Percentiles rank a stretch among this genome's conserved stretches.
Evolutionary conservation across 2,113 vertebrate species (phyloP).

Genomic region (Lepisosteus osseus): DNA sequence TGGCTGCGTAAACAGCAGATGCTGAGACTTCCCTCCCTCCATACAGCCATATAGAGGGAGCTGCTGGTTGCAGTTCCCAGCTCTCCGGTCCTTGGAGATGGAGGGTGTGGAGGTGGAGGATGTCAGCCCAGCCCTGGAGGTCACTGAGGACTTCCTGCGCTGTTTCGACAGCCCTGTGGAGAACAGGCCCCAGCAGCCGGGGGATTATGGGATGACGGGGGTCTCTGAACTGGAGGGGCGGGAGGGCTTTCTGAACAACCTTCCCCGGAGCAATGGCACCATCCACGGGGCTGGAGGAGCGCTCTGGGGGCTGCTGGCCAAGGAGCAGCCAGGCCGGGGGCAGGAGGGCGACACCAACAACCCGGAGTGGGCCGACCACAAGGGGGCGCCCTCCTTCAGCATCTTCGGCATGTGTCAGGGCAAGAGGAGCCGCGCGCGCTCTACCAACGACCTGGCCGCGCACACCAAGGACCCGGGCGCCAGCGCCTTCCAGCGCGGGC

Average conservation of each 20-base stretch:
- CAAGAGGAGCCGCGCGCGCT: slow-evolving; percentile 82
- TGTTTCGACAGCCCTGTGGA: slow-evolving; percentile 73
- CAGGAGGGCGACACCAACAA: slow-evolving; percentile 69
- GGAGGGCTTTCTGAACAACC: too few relatives aligned
- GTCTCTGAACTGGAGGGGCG: too few relatives aligned
- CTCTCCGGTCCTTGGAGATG: slow-evolving; percentile 49
- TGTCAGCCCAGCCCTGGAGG: slow-evolving; percentile 93
- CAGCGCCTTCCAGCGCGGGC: slow-evolving; percentile 79
- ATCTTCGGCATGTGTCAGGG: slow-evolving; percentile 77
- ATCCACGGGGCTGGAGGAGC: slow-evolving; percentile 60
- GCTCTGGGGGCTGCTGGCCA: slow-evolving; percentile 79
- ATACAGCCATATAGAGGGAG: background rate
- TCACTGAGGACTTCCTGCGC: slow-evolving; percentile 90
- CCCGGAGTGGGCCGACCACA: slow-evolving; percentile 76
- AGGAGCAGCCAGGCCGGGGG: slow-evolving; percentile 64
- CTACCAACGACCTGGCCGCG: slow-evolving; percentile 84
- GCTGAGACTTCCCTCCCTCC: background rate
- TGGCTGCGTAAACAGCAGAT: background rate
- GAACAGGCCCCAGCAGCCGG: slow-evolving; percentile 59
- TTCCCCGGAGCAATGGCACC: too few relatives aligned
- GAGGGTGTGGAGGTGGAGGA: slow-evolving; percentile 90
- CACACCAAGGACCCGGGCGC: slow-evolving; percentile 69
- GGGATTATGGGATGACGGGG: slow-evolving; percentile 71
- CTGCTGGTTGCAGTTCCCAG: too few relatives aligned
- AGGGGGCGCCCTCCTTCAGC: slow-evolving; percentile 64